Conservation (phyloP, 2,888 invertebrate species). For the Bimastos eiseni region DNA sequence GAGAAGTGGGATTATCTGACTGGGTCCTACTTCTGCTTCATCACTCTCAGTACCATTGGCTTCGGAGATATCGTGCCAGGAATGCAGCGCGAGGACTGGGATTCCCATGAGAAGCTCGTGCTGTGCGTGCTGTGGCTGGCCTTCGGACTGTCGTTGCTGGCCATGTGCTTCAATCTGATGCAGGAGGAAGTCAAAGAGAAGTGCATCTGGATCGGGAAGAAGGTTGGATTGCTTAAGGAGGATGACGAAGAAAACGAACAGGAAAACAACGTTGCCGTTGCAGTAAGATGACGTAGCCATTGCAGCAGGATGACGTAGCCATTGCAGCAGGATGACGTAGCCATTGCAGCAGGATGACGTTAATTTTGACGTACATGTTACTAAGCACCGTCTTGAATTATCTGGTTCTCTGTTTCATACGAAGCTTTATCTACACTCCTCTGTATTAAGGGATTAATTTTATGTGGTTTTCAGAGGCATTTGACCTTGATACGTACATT, state of each 20-base stretch:
- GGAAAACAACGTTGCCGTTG: neutral
- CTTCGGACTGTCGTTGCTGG: constrained; percentile 62
- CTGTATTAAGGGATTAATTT: neutral
- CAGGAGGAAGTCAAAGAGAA: constrained; percentile 61
- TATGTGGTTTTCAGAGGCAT: neutral
- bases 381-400: no score
- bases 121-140: constrained; percentile 59
- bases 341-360: no score
- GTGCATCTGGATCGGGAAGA: constrained; percentile 56
- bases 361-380: no score
- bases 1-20: constrained; percentile 90
- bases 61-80: constrained; percentile 63
- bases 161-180: constrained; percentile 64
- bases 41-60: constrained; percentile 63
- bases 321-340: neutral
- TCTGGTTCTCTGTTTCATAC: neutral
- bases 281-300: no score
- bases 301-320: constrained; percentile 37
- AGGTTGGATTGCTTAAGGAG: constrained; percentile 54
- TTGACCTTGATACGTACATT: neutral
- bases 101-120: constrained; percentile 55
- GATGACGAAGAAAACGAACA: constrained; percentile 27
- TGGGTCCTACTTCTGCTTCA: constrained; percentile 68
- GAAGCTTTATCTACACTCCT: neutral
- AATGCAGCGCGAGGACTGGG: constrained; percentile 54